Evolutionary conservation across 2,113 vertebrate genomes (phyloP).

Genomic region (Glaucomys volans): DNA sequence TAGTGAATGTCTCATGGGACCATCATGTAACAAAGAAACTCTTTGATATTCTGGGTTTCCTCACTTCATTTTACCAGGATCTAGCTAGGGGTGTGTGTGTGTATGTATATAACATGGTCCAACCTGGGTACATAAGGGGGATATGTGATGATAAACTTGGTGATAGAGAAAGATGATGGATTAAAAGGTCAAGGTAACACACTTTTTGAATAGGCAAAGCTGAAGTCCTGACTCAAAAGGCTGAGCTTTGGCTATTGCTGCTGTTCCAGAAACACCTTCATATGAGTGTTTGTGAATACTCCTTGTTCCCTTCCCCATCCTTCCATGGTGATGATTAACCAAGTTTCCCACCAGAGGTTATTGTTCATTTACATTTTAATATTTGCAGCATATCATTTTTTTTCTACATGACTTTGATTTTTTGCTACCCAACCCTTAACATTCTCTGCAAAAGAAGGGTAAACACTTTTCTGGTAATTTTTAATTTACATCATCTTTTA

Average conservation of each 20-base stretch:
- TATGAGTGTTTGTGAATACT: background rate
- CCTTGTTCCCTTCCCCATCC: background rate
- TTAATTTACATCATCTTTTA: slow-evolving; percentile 1
- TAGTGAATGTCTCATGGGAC: background rate
- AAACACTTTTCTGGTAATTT: background rate
- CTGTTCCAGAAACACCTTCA: background rate
- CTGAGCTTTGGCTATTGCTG: background rate
- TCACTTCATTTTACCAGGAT: background rate
- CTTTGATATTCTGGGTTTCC: background rate
- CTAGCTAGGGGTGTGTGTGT: background rate
- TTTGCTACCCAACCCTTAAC: background rate
- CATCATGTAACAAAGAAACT: background rate
- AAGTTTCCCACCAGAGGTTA: background rate
- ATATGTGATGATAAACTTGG: background rate
- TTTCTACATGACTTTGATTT: background rate
- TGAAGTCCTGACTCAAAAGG: background rate
- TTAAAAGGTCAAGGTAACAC: background rate
- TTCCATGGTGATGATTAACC: background rate
- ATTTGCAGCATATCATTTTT: background rate
- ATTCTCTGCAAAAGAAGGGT: background rate
- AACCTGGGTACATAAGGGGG: fast-evolving
- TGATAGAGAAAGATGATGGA: background rate
- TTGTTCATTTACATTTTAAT: background rate
- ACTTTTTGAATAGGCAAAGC: background rate
- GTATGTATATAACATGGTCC: background rate